Evolutionary conservation across 35 echinoderm and acorn worm genomes (phyloP).

Genomic region (Apostichopus japonicus): DNA sequence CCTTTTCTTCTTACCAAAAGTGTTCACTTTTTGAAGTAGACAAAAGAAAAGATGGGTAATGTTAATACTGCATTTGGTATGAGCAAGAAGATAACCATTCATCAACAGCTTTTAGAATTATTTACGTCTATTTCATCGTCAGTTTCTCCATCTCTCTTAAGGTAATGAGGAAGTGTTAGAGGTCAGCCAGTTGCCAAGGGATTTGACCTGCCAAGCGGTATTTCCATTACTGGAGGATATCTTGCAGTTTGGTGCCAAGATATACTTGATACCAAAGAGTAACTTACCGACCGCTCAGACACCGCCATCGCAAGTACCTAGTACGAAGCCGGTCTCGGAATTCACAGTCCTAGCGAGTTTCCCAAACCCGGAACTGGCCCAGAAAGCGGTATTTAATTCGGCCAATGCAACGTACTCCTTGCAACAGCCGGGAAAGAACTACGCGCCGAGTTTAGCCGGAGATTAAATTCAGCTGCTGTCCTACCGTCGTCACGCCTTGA

Average conservation of each 20-base stretch:
- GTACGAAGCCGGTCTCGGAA: constrained; percentile 67
- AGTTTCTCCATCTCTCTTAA: neutral
- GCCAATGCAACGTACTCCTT: constrained; percentile 65
- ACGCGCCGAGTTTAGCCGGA: constrained; percentile 47
- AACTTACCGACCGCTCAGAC: neutral
- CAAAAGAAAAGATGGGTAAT: too few species aligned
- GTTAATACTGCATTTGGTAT: too few species aligned
- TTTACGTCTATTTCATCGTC: too few species aligned
- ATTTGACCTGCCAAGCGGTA: constrained; percentile 69
- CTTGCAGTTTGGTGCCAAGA: constrained; percentile 66
- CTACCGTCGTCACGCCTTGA: neutral
- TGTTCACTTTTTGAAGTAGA: too few species aligned
- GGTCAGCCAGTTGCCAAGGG: constrained; percentile 58
- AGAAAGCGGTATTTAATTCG: constrained; percentile 66
- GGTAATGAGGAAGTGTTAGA: constrained; percentile 71
- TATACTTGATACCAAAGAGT: constrained; percentile 68
- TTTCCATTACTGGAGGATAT: constrained; percentile 69
- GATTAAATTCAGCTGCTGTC: neutral
- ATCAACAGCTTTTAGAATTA: too few species aligned
- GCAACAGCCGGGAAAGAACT: constrained; percentile 68
- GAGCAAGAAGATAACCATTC: too few species aligned
- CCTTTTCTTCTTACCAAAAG: too few species aligned
- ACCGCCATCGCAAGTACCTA: constrained; percentile 53
- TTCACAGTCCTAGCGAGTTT: constrained; percentile 73
- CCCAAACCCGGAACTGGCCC: constrained; percentile 59